Evolutionary conservation across 37 sponge, comb jelly and placozoan species (phyloP).

Genomic region (Crambe crambe): DNA sequence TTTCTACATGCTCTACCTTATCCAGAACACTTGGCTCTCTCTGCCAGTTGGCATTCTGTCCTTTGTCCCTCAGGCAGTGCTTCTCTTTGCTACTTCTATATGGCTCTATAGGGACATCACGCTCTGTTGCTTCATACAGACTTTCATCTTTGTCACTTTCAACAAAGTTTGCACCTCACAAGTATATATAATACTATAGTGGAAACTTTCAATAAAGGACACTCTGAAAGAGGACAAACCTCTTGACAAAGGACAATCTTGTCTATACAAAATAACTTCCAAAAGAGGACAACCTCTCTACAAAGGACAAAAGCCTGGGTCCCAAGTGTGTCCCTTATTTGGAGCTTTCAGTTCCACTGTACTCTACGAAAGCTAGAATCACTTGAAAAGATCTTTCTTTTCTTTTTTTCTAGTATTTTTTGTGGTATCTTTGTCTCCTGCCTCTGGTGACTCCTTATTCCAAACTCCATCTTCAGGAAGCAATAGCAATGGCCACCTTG

Average conservation of each 20-base stretch:
- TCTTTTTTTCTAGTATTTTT: conserved; percentile 83
- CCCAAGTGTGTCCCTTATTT: no score
- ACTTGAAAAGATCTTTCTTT: neutral
- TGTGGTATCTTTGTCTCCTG: conserved; percentile 96
- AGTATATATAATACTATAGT: no score
- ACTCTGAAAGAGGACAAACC: no score
- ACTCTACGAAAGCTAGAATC: neutral
- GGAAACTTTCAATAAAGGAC: no score
- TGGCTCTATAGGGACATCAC: conserved; percentile 56
- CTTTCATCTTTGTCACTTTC: conserved; percentile 93
- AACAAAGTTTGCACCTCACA: conserved; percentile 99
- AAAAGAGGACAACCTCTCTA: no score
- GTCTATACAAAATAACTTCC: no score
- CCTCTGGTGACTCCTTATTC: conserved; percentile 78
- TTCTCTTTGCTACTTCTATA: conserved; percentile 55
- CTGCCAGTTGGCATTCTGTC: conserved; percentile 54
- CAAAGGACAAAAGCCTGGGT: no score
- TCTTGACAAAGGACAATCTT: no score
- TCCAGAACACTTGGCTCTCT: conserved; percentile 51
- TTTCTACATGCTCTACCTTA: conserved; percentile 94
- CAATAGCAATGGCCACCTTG: conserved; percentile 26
- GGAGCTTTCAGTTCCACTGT: no score
- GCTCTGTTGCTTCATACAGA: conserved; percentile 89
- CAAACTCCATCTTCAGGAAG: conserved; percentile 36
- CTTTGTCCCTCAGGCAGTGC: conserved; percentile 89